These are phyloP conservation scores for Drosophila neocordata DNA, from an alignment of 1,140 invertebrate genomes.

Conservation along the genomic window DNA sequence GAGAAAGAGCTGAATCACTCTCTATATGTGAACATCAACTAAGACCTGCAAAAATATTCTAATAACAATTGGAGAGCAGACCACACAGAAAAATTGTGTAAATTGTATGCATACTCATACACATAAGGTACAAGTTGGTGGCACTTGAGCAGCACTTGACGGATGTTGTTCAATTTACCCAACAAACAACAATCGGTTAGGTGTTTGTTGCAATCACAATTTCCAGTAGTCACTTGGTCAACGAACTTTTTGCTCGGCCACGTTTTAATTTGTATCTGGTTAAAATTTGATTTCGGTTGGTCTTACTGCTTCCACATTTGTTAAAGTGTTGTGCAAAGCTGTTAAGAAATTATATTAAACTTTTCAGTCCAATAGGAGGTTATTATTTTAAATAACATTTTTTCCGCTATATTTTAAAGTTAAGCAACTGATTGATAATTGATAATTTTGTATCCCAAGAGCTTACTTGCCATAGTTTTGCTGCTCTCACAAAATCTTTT, in stretches of 20 bases:
- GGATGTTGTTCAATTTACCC: conserved; percentile 1
- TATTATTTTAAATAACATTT: too few species aligned
- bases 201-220: conserved; percentile 13
- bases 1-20: conserved; percentile 38
- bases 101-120: background rate
- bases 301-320: background rate
- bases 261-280: background rate
- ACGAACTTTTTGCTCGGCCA: background rate
- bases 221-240: conserved; percentile 12
- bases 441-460: background rate
- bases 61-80: conserved; percentile 3
- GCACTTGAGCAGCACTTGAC: conserved; percentile 18
- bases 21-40: conserved; percentile 1
- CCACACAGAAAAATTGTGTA: background rate
- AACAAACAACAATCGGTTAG: background rate
- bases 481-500: background rate
- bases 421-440: too few species aligned
- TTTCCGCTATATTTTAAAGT: too few species aligned
- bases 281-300: background rate
- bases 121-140: background rate
- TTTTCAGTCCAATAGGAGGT: too few species aligned
- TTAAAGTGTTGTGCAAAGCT: too few species aligned
- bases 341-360: too few species aligned
- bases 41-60: conserved; percentile 21
- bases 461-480: background rate